Percentiles rank a stretch among this genome's conserved stretches.
phyloP scores from a whole-genome alignment of 1,140 invertebrate genomes.

The Trichonephila clavata region DNA sequence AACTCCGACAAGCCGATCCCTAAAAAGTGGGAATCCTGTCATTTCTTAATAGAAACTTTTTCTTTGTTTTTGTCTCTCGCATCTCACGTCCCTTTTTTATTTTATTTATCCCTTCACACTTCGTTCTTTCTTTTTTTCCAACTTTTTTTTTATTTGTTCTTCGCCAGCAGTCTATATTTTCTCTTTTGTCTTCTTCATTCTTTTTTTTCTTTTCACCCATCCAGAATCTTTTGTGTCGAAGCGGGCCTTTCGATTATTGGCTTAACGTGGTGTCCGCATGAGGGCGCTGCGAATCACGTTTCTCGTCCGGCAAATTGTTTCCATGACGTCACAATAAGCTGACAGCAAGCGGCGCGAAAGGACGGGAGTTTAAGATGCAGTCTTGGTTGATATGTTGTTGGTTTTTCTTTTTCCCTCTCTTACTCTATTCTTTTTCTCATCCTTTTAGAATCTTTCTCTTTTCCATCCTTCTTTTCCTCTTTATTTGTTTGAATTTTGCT shows the following conservation, averaged over 20 bases:
- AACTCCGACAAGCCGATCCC: neutral
- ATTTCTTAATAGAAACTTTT: conserved; percentile 62
- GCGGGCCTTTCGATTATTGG: conserved; percentile 69
- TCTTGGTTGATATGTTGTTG: neutral
- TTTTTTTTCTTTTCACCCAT: neutral
- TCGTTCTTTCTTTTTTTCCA: neutral
- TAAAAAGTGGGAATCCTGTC: conserved; percentile 32
- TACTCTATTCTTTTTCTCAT: neutral
- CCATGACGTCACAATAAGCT: conserved; percentile 69
- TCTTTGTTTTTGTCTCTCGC: conserved; percentile 29
- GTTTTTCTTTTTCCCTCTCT: conserved; percentile 13
- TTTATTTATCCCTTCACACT: neutral
- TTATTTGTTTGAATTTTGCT: neutral
- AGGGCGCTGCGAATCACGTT: conserved; percentile 61
- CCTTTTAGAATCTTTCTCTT: neutral
- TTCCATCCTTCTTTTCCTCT: neutral
- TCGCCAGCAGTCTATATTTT: conserved; percentile 34
- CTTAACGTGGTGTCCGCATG: conserved; percentile 51
- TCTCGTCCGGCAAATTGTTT: conserved; percentile 65
- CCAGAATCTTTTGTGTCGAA: conserved; percentile 41
- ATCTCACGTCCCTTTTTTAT: conserved; percentile 13
- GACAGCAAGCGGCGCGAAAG: conserved; percentile 61
- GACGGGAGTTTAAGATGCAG: conserved; percentile 51
- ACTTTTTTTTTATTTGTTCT: neutral
- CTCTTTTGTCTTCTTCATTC: conserved; percentile 37